Conservation (phyloP, 2,797 vertebrate species). For the Neosilurus mollespiculum region DNA sequence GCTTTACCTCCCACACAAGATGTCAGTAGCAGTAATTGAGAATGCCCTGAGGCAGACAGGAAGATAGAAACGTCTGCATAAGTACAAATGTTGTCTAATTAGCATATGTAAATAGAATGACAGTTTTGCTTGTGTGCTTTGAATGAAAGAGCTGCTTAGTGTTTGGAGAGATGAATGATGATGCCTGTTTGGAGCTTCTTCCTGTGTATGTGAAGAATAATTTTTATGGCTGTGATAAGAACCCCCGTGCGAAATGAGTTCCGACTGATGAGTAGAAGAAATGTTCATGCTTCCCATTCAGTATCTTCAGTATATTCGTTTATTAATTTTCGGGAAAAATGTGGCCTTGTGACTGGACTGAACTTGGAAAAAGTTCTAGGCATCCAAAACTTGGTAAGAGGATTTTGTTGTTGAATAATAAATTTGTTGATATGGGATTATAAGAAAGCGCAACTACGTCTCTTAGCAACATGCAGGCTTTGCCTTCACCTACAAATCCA, state of each 20-base stretch:
- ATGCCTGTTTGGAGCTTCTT: not conserved
- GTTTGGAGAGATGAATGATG: not conserved
- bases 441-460: not conserved
- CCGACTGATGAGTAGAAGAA: not conserved
- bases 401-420: not conserved
- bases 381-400: not conserved
- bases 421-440: not conserved
- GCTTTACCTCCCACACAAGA: not conserved
- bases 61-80: too few relatives aligned
- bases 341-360: not conserved
- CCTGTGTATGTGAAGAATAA: not conserved
- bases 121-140: not conserved
- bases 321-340: not conserved
- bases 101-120: not conserved
- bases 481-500: not conserved
- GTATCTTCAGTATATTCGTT: not conserved
- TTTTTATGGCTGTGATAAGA: not conserved
- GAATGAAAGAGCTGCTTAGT: not conserved
- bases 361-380: not conserved
- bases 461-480: not conserved
- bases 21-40: not conserved
- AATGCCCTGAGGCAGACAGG: too few relatives aligned
- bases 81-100: not conserved
- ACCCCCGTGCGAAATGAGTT: not conserved
- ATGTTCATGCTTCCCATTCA: not conserved